phyloP scores from a whole-genome alignment of 2,113 vertebrate genomes.

The Rhea americana region DNA sequence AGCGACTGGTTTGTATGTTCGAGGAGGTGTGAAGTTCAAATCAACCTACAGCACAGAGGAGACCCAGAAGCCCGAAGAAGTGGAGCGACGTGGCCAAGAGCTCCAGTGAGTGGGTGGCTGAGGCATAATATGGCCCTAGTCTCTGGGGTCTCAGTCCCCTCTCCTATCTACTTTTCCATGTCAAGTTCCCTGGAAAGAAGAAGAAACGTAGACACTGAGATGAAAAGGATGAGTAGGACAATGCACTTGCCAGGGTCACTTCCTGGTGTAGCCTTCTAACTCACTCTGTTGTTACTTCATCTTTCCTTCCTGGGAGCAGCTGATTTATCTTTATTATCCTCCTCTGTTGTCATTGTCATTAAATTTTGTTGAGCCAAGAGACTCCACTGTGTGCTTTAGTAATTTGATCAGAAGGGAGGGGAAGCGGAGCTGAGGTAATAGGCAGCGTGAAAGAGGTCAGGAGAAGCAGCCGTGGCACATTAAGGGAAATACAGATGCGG shows the following conservation, averaged over 20 bases:
- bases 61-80: background rate
- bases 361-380: constrained; percentile 68
- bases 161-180: background rate
- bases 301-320: constrained; percentile 43
- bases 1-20: background rate
- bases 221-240: background rate
- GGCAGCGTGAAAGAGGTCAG: constrained; percentile 58
- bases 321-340: constrained; percentile 70
- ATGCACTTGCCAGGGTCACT: background rate
- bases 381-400: constrained; percentile 55
- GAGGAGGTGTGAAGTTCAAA: background rate
- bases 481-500: constrained; percentile 12
- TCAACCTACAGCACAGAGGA: background rate
- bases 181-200: background rate
- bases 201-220: background rate
- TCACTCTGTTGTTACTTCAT: constrained; percentile 50
- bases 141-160: background rate
- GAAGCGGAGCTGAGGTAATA: constrained; percentile 57
- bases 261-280: constrained; percentile 14
- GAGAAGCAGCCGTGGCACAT: constrained; percentile 41
- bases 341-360: constrained; percentile 60
- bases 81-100: background rate
- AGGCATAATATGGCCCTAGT: background rate
- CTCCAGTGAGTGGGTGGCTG: rapidly evolving
- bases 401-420: constrained; percentile 58